Evolutionary conservation across 2,797 vertebrate species (phyloP).

Genomic region (Sebastes jordani): DNA sequence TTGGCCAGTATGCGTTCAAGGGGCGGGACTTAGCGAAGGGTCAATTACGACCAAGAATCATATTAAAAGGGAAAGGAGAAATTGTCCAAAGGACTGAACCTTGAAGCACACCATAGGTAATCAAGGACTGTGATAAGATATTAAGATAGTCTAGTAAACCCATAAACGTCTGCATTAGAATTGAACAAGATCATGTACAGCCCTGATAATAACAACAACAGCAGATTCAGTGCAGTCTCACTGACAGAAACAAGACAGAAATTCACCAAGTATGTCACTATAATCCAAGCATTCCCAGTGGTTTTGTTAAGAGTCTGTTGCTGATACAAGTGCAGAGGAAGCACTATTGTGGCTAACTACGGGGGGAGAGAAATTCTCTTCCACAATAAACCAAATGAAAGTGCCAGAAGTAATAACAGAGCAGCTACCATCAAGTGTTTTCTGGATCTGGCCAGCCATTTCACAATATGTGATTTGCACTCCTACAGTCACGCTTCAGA

Average conservation of each 20-base stretch:
- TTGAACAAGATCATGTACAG: not conserved
- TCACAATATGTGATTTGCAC: not conserved
- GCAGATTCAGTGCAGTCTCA: not conserved
- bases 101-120: not conserved
- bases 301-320: not conserved
- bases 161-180: not conserved
- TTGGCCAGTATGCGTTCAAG: not conserved
- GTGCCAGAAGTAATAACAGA: not conserved
- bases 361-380: not conserved
- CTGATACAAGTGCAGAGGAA: not conserved
- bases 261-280: not conserved
- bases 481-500: not conserved
- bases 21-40: too few species aligned
- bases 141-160: not conserved
- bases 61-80: not conserved
- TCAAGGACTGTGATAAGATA: not conserved
- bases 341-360: not conserved
- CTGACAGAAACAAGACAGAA: not conserved
- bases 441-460: not conserved
- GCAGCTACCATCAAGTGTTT: not conserved
- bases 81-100: constrained; percentile 1
- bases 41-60: not conserved
- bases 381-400: not conserved
- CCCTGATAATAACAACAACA: not conserved
- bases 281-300: not conserved